A percentile compares a stretch with the other conserved stretches of the same genome.
phyloP scores from a whole-genome alignment of 2,888 invertebrate species.

The Salticus scenicus region DNA sequence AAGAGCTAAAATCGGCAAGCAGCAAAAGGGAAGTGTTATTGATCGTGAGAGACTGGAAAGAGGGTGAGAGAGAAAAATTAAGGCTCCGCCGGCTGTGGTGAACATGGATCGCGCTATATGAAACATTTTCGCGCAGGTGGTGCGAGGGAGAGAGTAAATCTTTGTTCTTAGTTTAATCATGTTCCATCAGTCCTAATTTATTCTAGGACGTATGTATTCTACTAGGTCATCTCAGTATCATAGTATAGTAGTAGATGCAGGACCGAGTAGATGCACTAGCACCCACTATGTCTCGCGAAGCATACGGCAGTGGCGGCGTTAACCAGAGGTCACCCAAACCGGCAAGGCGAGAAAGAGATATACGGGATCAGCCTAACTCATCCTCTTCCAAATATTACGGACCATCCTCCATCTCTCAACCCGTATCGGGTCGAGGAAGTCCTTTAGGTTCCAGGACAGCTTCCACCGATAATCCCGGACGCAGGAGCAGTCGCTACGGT shows the following conservation, averaged over 20 bases:
- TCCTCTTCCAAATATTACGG: constrained; percentile 44
- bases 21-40: constrained; percentile 6
- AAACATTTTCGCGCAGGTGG: background rate
- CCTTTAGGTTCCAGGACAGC: constrained; percentile 60
- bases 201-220: constrained; percentile 50
- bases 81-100: constrained; percentile 14
- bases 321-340: constrained; percentile 67
- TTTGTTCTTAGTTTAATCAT: background rate
- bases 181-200: background rate
- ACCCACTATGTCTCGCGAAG: constrained; percentile 66
- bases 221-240: constrained; percentile 24
- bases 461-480: constrained; percentile 30
- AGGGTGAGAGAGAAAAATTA: background rate
- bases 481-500: constrained; percentile 67
- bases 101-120: constrained; percentile 44
- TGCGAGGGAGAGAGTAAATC: background rate
- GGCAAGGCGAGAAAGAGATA: constrained; percentile 37
- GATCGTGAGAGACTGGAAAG: background rate
- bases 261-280: constrained; percentile 47
- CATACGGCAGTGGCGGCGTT: constrained; percentile 62
- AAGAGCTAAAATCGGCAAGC: background rate
- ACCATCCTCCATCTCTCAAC: constrained; percentile 71
- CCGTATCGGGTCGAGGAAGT: constrained; percentile 68
- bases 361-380: constrained; percentile 18
- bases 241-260: constrained; percentile 68